phyloP scores from a whole-genome alignment of 1,140 invertebrate species.

The Leptopilina boulardi region DNA sequence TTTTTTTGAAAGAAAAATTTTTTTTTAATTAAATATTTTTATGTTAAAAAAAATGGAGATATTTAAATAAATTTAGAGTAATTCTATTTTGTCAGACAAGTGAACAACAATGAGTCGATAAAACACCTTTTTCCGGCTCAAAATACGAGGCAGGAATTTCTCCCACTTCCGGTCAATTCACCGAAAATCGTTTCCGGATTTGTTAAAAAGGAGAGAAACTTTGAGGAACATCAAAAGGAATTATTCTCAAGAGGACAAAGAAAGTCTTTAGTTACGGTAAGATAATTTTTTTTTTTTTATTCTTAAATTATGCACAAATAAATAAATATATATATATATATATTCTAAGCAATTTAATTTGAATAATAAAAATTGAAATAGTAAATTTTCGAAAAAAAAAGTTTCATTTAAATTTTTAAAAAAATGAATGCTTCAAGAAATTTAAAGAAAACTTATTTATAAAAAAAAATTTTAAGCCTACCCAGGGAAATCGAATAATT shows the following conservation, averaged over 20 bases:
- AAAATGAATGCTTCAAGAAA: no score
- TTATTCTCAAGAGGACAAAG: not conserved
- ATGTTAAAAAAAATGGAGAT: no score
- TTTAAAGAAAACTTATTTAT: no score
- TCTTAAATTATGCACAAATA: no score
- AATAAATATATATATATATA: no score
- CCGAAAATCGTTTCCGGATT: not conserved
- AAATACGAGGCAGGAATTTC: not conserved
- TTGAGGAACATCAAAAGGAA: not conserved
- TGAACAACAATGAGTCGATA: not conserved
- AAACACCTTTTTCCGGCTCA: not conserved
- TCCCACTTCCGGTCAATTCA: not conserved
- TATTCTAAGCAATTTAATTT: no score
- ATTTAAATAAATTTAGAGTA: not conserved
- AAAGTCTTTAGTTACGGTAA: not conserved
- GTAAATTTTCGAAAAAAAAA: no score
- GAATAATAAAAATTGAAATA: no score
- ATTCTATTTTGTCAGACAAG: not conserved
- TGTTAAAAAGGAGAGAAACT: not conserved
- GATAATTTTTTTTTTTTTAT: not conserved
- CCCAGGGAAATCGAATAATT: not conserved
- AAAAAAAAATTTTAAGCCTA: not conserved
- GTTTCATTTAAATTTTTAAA: no score
- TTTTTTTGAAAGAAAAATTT: slow-evolving; percentile 23
- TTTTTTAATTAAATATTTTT: no score